Base-by-base conservation (phyloP, 2,888 invertebrate genomes). In the Caenorhabditis uteleia region DNA sequence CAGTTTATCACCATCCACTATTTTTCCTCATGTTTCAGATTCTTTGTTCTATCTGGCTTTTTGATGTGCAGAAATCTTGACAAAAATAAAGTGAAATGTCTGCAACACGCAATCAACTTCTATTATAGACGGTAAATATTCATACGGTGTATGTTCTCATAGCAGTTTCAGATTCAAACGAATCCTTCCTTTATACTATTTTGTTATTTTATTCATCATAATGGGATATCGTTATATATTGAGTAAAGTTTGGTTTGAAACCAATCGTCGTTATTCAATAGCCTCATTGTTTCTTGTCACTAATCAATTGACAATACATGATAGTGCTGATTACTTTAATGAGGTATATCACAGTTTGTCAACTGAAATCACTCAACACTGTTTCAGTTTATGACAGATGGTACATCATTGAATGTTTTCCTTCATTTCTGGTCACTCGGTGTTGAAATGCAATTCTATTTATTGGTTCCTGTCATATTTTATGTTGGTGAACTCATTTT, bases 381-480 rank as follows among this genome's bases (percentile, higher is more conserved):
- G 12, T 25, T 44, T 44, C 56, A 62, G 62, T 65, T 65, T 29
- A 54, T 58, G 1, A 47, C 58, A 5, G 65, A 65, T 38, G 58
- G 65, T 12, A 40, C 65, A 5, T 65, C 65, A 21, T 29, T 65
- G 23, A 65, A 65, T 25, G 53, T 47, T 1, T 65, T 55, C 39
- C 50, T 65, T 36, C 65, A 65, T 50, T 27, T 54, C 4, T 65
- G 65, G 65, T 59, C 58, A 2, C 46, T 65, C 1, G 46, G 50
- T 18, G 54, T 65, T 26, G 65, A 65, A 54, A 54, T 59, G 48
- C 65, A 65, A 20, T 65, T 58, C 31, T 65, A 65, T 21, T 46
- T 59, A n/a, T 40, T 59, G 2, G 65, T 59, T 12, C 65, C 65
- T 18, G 55, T 65, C 36, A 46, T 65, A 21, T 65, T 65, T 26